A percentile compares a stretch with the other conserved stretches of the same genome.
These are phyloP conservation scores for Polydesmus complanatus DNA, from an alignment of 2,888 invertebrate species.

Conservation along the genomic window DNA sequence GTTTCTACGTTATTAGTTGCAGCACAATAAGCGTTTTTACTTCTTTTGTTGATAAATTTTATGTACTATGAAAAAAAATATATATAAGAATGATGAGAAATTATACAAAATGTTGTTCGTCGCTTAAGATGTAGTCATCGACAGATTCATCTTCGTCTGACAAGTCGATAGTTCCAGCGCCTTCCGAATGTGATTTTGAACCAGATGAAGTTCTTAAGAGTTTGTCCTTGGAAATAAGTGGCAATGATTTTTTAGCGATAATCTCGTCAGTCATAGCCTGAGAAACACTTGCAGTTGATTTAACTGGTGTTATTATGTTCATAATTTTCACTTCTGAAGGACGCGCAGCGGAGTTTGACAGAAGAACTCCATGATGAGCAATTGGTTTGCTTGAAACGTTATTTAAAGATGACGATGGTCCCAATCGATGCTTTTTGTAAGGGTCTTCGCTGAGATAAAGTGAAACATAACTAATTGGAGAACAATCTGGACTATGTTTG, in stretches of 20 bases:
- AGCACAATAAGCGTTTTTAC: too few species aligned
- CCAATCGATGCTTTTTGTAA: not conserved
- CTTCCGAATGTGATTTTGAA: not conserved
- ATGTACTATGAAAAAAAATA: not conserved
- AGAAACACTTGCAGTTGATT: not conserved
- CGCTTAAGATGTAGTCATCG: not conserved
- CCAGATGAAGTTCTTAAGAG: not conserved
- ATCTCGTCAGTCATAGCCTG: not conserved
- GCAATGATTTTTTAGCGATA: not conserved
- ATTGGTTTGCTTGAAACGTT: not conserved
- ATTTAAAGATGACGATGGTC: not conserved
- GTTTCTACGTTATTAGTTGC: not conserved
- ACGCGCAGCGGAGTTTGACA: not conserved
- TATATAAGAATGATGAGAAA: not conserved
- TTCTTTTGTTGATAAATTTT: too few species aligned
- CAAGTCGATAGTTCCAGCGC: not conserved
- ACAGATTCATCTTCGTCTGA: not conserved
- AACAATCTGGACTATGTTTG: constrained; percentile 5
- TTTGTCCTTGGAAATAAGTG: not conserved
- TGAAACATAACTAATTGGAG: constrained; percentile 12
- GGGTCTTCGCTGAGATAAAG: constrained; percentile 11
- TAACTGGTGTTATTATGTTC: too few species aligned
- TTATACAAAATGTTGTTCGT: constrained; percentile 2
- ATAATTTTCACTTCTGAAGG: not conserved
- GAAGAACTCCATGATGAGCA: not conserved